Base-by-base conservation (phyloP, 2,113 vertebrate genomes). In the Chrysochloris asiatica region DNA sequence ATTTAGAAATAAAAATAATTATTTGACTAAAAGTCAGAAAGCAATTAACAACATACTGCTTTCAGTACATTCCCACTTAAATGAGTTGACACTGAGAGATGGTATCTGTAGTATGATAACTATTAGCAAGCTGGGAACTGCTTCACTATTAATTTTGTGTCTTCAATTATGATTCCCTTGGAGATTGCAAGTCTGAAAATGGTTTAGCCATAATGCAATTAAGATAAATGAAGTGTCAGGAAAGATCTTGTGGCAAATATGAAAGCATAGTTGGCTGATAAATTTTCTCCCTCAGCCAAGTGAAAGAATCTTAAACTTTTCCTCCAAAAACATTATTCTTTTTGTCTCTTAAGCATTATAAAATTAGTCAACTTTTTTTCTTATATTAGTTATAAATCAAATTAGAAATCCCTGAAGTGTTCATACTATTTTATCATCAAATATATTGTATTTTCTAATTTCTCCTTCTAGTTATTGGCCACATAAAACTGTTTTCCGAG, bases 161-260 rank as follows among this genome's bases (percentile, higher is more conserved):
- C 56, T 83, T 88, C 89, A 88, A 59, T 13, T n/a, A 71, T 33
- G 33, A 78, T 95, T 89, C 93, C 38, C 65, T 88, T 92, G 54
- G 71, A 83, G 43, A 21, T n/a, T 86, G 73, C 69, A 72, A 91
- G 75, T 30, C 30, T 83, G 93, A 92, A 91, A 95, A 76, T 19
- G 77, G 89, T 93, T 84, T 85, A 94, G 69, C 59, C 76, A 48
- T 85, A 75, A 90, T 63, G 45, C 81, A 86, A 59, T 88, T 79
- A 88, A 92, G 61, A 85, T 95, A 94, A 93, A 85, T 89, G 50
- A 95, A 94, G 47, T 75, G 61, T 85, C 52, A 85, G 54, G n/a
- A 86, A 93, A 93, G 19, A 6, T 82, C 85, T 54, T 90, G 48
- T 43, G 61, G 79, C 72, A 88, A 94, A n/a, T 63, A 91, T 56